These are phyloP conservation scores for Globodera ellingtonae DNA, from an alignment of 1,140 invertebrate species.

Conservation along the genomic window DNA sequence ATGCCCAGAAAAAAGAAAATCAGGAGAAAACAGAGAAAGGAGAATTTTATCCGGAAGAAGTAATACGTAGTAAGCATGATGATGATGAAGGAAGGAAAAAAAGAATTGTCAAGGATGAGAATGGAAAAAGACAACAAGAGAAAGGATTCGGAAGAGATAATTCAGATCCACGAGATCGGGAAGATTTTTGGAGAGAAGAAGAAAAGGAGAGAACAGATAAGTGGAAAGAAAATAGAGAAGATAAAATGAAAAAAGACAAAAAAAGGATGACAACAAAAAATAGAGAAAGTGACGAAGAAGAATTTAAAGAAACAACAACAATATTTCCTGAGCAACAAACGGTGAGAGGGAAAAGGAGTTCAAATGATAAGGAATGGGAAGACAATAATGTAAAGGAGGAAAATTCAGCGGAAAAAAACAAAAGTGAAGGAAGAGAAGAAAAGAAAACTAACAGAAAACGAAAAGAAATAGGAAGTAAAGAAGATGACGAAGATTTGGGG, in stretches of 20 bases:
- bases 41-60: conserved; percentile 2
- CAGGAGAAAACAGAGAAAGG: neutral
- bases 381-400: neutral
- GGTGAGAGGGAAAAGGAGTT: neutral
- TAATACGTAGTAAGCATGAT: neutral
- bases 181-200: neutral
- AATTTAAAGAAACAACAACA: neutral
- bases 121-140: neutral
- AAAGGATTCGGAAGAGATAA: neutral
- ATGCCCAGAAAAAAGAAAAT: neutral
- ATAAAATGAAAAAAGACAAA: neutral
- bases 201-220: neutral
- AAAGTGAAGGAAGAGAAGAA: no score
- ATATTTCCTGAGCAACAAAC: neutral
- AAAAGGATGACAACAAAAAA: neutral
- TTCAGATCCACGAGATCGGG: neutral
- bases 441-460: no score
- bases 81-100: conserved; percentile 1
- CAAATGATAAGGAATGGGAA: conserved; percentile 22
- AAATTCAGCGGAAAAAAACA: no score
- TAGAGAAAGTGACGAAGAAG: neutral
- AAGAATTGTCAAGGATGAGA: neutral
- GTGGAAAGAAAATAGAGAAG: conserved; percentile 18
- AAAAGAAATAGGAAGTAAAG: conserved; percentile 1
- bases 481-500: neutral